Evolutionary conservation across 2,888 invertebrate species (phyloP), one percentile per base, ranked within the genome.

Genomic region (Amphimallon solstitiale): DNA sequence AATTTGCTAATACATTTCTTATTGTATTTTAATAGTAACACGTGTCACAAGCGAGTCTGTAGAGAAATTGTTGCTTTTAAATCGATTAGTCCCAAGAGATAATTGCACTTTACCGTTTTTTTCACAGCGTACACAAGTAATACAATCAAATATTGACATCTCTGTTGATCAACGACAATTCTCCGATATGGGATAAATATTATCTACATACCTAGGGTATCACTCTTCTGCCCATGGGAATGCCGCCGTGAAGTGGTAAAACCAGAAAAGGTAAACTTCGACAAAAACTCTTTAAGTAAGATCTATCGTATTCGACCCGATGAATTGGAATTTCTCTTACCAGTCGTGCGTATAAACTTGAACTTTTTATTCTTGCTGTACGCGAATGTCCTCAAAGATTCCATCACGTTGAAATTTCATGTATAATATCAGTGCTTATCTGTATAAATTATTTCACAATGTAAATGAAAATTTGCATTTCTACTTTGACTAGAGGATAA

Each of bases 1-100:
- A 35, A 17, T 17, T 17, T 35, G 17, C 35, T 19, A 35, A 52
- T 52, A 37, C 35, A 52, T 52, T 52, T 52, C 37, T 37, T 19
- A 52, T 37, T 9, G 37, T 12, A 17, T 10, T 4, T n/a, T 15
- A 14, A 52, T 52, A 34, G 19, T 9, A 17, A 19, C 5, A 10
- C 34, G 15, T 35, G 37, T 37, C 35, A 17, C 35, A 52, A 19
- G 34, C 35, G 17, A 17, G 49, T 10, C 10, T 15, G 17, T 52
- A 37, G 15, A 49, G 17, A 34, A 43, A 17, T 43, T 14, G 14
- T 43, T 37, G n/a, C 35, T 17, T 14, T 37, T 52, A 52, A 37
- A 52, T 37, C 52, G 52, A 52, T 52, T 37, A 35, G 52, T 37
- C 52, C 52, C 52, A 15, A 35, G 52, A 52, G 51, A 17, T 52